A percentile compares a stretch with the other conserved stretches of the same genome.
Conservation (phyloP, 1,140 invertebrate genomes). For the Ridgeia piscesae region DNA sequence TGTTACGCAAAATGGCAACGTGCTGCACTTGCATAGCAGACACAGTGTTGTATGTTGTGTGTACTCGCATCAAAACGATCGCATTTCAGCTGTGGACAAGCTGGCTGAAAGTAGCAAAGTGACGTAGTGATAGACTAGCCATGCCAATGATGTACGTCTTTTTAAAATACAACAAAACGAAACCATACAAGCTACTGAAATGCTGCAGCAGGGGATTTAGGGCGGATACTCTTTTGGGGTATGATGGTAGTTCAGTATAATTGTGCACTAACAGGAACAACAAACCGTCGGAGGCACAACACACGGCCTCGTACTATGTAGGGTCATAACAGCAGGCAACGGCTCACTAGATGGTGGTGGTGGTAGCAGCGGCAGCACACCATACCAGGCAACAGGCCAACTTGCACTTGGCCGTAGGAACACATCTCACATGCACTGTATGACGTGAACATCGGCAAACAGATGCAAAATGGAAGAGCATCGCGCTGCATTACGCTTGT, state of each 20-base stretch:
- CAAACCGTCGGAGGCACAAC: not conserved
- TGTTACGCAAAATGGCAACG: not conserved
- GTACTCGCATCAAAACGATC: not conserved
- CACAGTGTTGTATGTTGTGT: not conserved
- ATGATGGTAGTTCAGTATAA: not conserved
- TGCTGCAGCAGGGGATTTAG: not conserved
- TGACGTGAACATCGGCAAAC: not conserved
- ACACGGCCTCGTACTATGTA: not conserved
- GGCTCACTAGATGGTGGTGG: not conserved
- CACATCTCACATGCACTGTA: not conserved
- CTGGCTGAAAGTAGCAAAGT: not conserved
- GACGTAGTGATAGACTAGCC: not conserved
- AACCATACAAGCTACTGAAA: not conserved
- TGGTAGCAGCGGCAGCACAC: not conserved
- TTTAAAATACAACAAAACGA: not conserved
- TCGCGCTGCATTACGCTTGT: not conserved
- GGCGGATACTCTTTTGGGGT: not conserved
- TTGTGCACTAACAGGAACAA: not conserved
- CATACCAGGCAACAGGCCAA: slow-evolving; percentile 3
- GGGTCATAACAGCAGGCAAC: not conserved
- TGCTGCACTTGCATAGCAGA: not conserved
- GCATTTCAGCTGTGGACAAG: not conserved
- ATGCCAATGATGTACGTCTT: not conserved
- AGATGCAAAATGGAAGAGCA: slow-evolving; percentile 1
- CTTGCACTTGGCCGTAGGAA: not conserved